Evolutionary conservation across 2,113 vertebrate species (phyloP).

Genomic region (Panurus biarmicus): DNA sequence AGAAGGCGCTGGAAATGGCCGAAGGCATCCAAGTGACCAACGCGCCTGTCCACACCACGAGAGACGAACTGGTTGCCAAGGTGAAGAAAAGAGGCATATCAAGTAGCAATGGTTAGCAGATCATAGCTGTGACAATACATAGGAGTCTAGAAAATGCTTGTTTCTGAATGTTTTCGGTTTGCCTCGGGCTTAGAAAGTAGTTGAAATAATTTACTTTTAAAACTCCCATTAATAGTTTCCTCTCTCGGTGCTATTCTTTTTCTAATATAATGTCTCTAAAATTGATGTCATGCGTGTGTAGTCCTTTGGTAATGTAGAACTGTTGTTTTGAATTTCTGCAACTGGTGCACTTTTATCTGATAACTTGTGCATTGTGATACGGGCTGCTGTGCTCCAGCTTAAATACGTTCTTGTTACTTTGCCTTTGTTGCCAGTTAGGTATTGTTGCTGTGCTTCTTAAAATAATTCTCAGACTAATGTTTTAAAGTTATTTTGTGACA

Average conservation of each 20-base stretch:
- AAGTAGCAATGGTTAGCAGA: conserved; percentile 89
- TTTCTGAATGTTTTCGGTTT: conserved; percentile 23
- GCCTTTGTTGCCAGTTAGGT: neutral
- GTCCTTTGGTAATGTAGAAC: neutral
- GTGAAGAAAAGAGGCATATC: conserved; percentile 83
- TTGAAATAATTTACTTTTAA: neutral
- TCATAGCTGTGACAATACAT: conserved; percentile 79
- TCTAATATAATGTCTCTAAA: neutral
- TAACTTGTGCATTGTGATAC: neutral
- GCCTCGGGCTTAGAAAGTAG: neutral
- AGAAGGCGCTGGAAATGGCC: conserved; percentile 88
- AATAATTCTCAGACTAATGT: neutral
- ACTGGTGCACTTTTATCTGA: neutral
- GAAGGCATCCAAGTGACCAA: conserved; percentile 84
- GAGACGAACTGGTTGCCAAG: conserved; percentile 84
- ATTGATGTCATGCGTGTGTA: rapidly evolving
- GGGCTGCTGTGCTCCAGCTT: neutral
- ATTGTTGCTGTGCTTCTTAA: neutral
- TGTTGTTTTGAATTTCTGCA: neutral
- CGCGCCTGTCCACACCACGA: conserved; percentile 77
- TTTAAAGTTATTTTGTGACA: neutral
- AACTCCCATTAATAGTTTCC: neutral
- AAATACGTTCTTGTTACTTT: neutral
- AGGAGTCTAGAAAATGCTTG: conserved; percentile 72
- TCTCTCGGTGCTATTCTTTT: neutral